Percentiles rank a stretch among this genome's conserved stretches.
These are phyloP conservation scores for Lepidurus arcticus DNA, from an alignment of 1,140 invertebrate genomes.

Conservation along the genomic window DNA sequence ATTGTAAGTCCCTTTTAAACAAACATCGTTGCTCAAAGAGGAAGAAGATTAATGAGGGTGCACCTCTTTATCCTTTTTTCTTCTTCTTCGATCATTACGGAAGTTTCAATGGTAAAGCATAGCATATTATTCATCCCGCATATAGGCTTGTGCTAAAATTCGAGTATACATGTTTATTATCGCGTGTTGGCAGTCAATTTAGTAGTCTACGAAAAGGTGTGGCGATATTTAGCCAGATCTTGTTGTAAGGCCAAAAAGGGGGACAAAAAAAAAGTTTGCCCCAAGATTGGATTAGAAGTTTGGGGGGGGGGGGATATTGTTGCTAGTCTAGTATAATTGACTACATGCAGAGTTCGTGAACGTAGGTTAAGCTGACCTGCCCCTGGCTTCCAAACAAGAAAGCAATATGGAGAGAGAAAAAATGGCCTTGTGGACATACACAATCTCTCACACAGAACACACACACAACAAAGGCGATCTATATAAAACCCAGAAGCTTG, in stretches of 20 bases:
- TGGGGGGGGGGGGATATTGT: neutral
- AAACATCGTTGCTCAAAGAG: neutral
- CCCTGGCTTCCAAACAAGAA: neutral
- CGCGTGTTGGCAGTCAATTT: conserved; percentile 10
- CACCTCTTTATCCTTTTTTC: neutral
- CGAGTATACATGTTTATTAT: neutral
- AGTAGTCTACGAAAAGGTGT: neutral
- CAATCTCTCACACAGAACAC: neutral
- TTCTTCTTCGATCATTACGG: neutral
- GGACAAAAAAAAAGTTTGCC: neutral
- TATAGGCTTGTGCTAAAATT: neutral
- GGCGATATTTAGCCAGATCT: neutral
- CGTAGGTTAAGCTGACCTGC: neutral
- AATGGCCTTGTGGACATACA: neutral
- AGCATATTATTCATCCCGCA: neutral
- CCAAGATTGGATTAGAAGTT: conserved; percentile 10
- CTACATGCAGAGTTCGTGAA: conserved; percentile 3
- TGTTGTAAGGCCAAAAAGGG: neutral
- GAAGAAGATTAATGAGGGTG: conserved; percentile 6
- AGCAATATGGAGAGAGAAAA: neutral
- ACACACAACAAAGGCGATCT: neutral
- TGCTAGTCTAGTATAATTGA: neutral
- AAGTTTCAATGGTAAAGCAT: no score
- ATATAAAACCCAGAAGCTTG: no score
- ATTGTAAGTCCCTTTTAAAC: neutral